phyloP scores from a whole-genome alignment of 2,113 vertebrate species.

The Gobius niger region DNA sequence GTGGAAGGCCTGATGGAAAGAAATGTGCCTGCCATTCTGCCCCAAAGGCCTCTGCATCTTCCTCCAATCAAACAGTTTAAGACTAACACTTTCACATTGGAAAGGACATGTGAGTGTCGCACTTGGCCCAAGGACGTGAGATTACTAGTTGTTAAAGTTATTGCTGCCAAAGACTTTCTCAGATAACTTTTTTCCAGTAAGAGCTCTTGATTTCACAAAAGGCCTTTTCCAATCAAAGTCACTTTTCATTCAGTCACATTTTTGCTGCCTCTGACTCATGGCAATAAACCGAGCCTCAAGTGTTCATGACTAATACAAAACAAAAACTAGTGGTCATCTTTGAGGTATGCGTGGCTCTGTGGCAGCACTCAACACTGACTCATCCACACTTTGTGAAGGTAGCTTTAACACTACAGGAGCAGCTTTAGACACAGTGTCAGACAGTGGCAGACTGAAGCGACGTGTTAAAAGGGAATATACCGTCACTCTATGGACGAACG shows the following conservation, averaged over 20 bases:
- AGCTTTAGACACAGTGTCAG: conserved; percentile 12
- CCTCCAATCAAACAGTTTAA: no score
- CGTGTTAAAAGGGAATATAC: conserved; percentile 3
- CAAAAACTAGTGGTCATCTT: conserved; percentile 13
- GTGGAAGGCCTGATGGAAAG: no score
- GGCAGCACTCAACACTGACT: conserved; percentile 17
- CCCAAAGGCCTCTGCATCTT: no score
- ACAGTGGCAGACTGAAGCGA: conserved; percentile 11
- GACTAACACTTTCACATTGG: no score
- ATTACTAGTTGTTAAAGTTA: no score
- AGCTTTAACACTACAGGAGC: conserved; percentile 13
- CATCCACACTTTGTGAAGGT: conserved; percentile 14
- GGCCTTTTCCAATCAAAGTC: not conserved
- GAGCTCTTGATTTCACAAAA: not conserved
- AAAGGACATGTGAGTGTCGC: no score
- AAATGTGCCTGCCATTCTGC: no score
- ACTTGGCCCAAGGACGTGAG: no score
- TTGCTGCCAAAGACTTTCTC: not conserved
- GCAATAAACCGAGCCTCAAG: conserved; percentile 17
- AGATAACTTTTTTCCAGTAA: conserved; percentile 2
- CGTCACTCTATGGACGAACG: not conserved
- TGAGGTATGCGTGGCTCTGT: conserved; percentile 10
- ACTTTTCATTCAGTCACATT: not conserved
- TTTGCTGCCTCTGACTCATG: conserved; percentile 33
- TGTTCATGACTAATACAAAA: conserved; percentile 38